phyloP scores from a whole-genome alignment of 1,140 invertebrate species.

The Drosophila lacteicornis region DNA sequence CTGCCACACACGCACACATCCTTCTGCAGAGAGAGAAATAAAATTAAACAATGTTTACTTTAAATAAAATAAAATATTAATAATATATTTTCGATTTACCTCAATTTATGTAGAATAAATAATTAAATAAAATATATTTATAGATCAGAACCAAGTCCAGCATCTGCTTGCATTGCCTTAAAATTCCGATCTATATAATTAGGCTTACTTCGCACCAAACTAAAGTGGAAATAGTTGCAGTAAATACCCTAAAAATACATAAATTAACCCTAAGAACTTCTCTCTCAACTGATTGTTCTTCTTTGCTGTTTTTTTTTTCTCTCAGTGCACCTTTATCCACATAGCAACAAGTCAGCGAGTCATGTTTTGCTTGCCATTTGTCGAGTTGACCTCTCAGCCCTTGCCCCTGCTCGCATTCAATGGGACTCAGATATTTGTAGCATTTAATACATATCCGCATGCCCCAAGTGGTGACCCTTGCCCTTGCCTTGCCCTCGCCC shows the following conservation, averaged over 20 bases:
- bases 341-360: slow-evolving; percentile 54
- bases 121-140: no score
- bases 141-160: no score
- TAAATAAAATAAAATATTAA: neutral
- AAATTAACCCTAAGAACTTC: no score
- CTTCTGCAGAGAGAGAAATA: neutral
- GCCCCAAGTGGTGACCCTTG: slow-evolving; percentile 19
- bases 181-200: no score
- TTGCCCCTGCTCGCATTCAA: slow-evolving; percentile 30
- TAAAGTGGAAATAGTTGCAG: no score
- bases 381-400: slow-evolving; percentile 40
- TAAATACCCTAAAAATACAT: no score
- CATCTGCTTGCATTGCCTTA: no score
- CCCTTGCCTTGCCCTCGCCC: neutral
- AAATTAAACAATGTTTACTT: no score
- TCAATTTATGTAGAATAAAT: no score
- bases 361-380: slow-evolving; percentile 45
- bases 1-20: slow-evolving; percentile 4
- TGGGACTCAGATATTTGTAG: slow-evolving; percentile 67
- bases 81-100: no score
- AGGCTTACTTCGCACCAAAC: no score
- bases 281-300: no score
- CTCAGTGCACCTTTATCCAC: neutral
- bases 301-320: neutral
- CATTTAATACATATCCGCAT: slow-evolving; percentile 62